These are phyloP conservation scores for Apostichopus parvimensis DNA, from an alignment of 35 echinoderm and acorn worm genomes.

Conservation along the genomic window DNA sequence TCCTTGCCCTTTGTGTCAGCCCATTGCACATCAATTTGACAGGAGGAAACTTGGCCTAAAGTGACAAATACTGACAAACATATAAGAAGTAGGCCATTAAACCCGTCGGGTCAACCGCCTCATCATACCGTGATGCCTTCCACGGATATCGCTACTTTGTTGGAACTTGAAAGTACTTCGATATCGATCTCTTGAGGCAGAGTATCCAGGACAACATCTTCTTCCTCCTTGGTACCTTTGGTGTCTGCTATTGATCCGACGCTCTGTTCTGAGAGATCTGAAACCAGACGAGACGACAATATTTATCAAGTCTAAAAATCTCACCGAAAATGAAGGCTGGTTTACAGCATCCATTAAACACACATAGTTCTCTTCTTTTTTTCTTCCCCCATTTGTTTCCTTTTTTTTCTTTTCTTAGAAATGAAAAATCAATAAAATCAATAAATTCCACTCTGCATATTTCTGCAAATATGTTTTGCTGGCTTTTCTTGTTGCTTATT, in stretches of 20 bases:
- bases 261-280: slow-evolving; percentile 52
- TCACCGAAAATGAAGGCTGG: neutral
- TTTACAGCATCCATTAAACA: neutral
- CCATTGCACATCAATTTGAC: too few relatives aligned
- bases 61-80: neutral
- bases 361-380: too few relatives aligned
- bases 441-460: neutral
- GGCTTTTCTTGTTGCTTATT: neutral
- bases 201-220: slow-evolving; percentile 58
- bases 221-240: slow-evolving; percentile 60
- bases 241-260: slow-evolving; percentile 59
- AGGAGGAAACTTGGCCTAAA: too few relatives aligned
- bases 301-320: neutral
- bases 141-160: slow-evolving; percentile 83
- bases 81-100: neutral
- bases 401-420: neutral
- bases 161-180: slow-evolving; percentile 89
- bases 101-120: too few relatives aligned
- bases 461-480: neutral
- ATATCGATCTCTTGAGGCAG: slow-evolving; percentile 76
- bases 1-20: too few relatives aligned
- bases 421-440: neutral
- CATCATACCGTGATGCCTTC: slow-evolving; percentile 80
- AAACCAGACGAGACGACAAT: slow-evolving; percentile 4
- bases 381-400: too few relatives aligned